Percentiles rank a stretch among this genome's conserved stretches.
Conservation (phyloP, 2,888 invertebrate genomes). For the Hydrotaea diabolus region DNA sequence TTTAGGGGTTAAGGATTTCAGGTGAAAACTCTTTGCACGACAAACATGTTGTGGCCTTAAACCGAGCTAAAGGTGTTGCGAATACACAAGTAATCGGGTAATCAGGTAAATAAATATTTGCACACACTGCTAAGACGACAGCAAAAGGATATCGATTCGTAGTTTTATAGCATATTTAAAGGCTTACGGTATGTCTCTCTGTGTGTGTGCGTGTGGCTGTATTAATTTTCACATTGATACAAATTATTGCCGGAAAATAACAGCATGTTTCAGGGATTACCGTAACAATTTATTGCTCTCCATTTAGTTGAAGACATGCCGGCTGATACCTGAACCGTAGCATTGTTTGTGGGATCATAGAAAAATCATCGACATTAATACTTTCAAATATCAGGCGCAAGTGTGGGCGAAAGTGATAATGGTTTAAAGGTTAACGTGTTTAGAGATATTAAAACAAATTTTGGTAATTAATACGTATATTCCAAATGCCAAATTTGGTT, state of each 20-base stretch:
- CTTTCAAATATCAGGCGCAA: too few species aligned
- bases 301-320: not conserved
- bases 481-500: too few species aligned
- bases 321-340: too few species aligned
- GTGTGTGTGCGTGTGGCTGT: not conserved
- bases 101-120: constrained; percentile 17
- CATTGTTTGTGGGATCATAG: too few species aligned
- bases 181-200: not conserved
- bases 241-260: not conserved
- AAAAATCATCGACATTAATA: too few species aligned
- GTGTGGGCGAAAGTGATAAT: too few species aligned
- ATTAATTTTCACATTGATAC: not conserved
- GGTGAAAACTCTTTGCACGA: not conserved
- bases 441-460: too few species aligned
- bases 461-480: too few species aligned
- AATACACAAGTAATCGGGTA: not conserved
- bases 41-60: not conserved
- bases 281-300: not conserved
- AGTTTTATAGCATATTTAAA: not conserved
- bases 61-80: too few species aligned
- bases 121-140: not conserved
- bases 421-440: too few species aligned
- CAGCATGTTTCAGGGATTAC: constrained; percentile 20
- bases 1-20: not conserved
- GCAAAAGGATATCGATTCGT: not conserved